phyloP scores from a whole-genome alignment of 2,797 vertebrate species.

The Psittacula echo region DNA sequence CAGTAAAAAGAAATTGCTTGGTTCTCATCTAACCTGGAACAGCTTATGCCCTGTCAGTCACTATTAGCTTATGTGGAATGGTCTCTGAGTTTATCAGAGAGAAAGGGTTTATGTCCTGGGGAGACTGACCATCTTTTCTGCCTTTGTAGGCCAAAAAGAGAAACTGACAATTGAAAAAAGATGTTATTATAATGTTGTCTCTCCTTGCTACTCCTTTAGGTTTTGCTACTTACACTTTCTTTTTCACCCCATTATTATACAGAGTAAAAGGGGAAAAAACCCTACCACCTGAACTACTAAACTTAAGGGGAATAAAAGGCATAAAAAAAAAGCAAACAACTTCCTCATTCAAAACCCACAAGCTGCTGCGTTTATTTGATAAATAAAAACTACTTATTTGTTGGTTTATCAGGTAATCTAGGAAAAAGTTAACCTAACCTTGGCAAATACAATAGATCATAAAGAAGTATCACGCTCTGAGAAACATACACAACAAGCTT shows the following conservation, averaged over 20 bases:
- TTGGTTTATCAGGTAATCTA: not conserved
- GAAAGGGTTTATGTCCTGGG: not conserved
- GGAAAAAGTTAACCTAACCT: not conserved
- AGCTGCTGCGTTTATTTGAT: not conserved
- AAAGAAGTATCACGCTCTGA: not conserved
- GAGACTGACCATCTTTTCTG: not conserved
- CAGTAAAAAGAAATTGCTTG: constrained; percentile 8
- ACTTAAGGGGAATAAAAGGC: rapidly evolving
- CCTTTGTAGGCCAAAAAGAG: not conserved
- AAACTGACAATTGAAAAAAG: not conserved
- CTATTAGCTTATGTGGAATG: constrained; percentile 10
- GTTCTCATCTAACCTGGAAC: constrained; percentile 29
- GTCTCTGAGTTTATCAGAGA: constrained; percentile 8
- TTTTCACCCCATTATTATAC: not conserved
- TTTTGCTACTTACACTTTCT: not conserved
- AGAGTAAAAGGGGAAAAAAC: not conserved
- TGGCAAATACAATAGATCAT: not conserved
- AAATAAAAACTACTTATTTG: not conserved
- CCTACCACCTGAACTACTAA: not conserved
- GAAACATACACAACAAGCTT: not conserved
- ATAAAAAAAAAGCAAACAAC: not conserved
- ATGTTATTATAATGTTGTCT: not conserved
- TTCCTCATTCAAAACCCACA: not conserved
- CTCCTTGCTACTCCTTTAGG: not conserved
- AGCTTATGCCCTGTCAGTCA: constrained; percentile 11